Evolutionary conservation across 2,113 vertebrate genomes (phyloP), one percentile per base, ranked within the genome.

Genomic region (Cephalopholis sonnerati): DNA sequence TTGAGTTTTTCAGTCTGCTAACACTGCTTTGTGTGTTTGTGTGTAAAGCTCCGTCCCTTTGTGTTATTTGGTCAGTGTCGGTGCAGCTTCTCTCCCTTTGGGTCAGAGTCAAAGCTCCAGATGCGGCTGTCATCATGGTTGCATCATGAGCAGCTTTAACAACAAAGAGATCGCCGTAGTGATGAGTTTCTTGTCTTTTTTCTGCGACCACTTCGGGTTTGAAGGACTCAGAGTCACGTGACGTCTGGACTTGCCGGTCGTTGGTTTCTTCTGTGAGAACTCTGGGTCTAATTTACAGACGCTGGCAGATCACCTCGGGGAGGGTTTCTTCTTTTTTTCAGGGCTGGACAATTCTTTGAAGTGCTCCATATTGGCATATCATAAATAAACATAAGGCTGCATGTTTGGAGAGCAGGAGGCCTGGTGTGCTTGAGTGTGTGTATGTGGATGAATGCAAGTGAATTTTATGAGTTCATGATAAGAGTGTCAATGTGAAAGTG

Each of bases 341-440:
- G 32, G 39, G 67, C 71, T 72, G 82, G 86, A 89, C 89, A 78
- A 73, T 82, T 81, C 92, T 92, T 94, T 93, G 91, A 93, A 92
- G 91, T 90, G 75, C 77, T 79, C 55, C 51, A 63, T 88, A 91
- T 91, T 79, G 86, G 69, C 77, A 80, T 65, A 79, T 92, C 82
- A 91, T 92, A 63, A 76, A 92, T 92, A 94, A 91, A 91, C 85
- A 92, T 91, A 29, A 87, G 76, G 59, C 64, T 63, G 62, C 50
- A 64, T 70, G 87, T 86, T 82, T 75, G 69, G 69, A 73, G 75
- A 82, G 81, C 68, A 83, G 84, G 50, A 73, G 68, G 41, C 44
- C 78, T 16, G 18, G 55, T 20, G 22, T 66, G 25, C 32, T 20
- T n/a, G 61, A 8, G 59, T 70, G 59, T 46, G 63, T 73, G 36